Base-by-base conservation (phyloP, 2,888 invertebrate species). In the Cataglyphis livida region DNA sequence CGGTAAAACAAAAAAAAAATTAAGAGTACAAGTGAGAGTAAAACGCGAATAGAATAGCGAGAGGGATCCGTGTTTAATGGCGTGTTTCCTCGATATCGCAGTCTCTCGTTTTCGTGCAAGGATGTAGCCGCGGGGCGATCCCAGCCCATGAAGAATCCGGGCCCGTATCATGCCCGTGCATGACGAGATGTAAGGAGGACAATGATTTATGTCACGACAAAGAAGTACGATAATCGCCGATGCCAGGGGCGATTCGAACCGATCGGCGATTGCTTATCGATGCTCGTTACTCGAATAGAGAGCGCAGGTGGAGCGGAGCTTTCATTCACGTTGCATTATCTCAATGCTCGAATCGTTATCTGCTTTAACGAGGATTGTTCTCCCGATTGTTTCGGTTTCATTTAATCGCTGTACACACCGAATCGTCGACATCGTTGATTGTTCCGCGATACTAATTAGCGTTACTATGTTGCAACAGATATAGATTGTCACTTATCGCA, bases 161-260 rank as follows among this genome's bases (percentile, higher is more conserved):
- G n/a, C 44, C 35, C 59, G 59, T 73, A 44, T 12, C 61, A 15
- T 38, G n/a, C 44, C 35, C 59, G 59, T 73, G 54, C 41, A 54
- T 84, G 84, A 84, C 78, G 71, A 81, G 62, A 76, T 76, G 74
- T 81, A 81, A 73, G 75, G 62, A 73, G 76, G 78, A 65, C 59
- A 66, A 44, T 81, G 83, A 86, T 83, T 86, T 87, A 84, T 78
- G 54, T 15, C 61, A 32, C 28, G 66, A 32, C 68, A 81, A 85
- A 81, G 84, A 82, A 79, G 57, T 57, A 59, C 66, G 75, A 81
- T 87, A 82, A 87, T 84, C 54, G 61, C n/a, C 32, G 32, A n/a
- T 25, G 82, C 76, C 74, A 35, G 38, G 15, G 70, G 61, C 78
- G 59, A 64, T 81, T 41, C 44, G 38, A 28, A 48, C 62, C 21